phyloP scores from a whole-genome alignment of 2,888 invertebrate species.

The Abrostola triplasia region DNA sequence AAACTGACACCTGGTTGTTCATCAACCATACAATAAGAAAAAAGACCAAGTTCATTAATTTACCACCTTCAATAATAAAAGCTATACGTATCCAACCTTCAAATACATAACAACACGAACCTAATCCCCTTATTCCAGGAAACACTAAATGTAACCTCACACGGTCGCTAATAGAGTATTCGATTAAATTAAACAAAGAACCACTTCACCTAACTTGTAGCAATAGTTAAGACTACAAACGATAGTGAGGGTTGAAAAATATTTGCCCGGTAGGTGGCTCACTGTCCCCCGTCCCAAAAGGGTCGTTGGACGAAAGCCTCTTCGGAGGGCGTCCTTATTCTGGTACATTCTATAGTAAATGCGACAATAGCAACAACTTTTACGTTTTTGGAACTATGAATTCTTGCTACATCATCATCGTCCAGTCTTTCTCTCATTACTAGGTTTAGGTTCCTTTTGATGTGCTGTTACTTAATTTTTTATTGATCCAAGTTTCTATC shows the following conservation, averaged over 20 bases:
- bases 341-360: background rate
- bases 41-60: too few species aligned
- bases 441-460: too few species aligned
- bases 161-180: constrained; percentile 31
- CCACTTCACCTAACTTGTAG: constrained; percentile 36
- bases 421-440: too few species aligned
- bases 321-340: constrained; percentile 51
- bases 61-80: too few species aligned
- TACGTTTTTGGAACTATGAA: too few species aligned
- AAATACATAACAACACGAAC: background rate
- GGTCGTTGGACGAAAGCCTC: constrained; percentile 62
- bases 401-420: background rate
- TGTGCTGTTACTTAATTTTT: too few species aligned
- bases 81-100: background rate
- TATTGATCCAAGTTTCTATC: too few species aligned
- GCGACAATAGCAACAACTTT: background rate
- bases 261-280: constrained; percentile 62
- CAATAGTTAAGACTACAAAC: constrained; percentile 60
- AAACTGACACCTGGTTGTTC: too few species aligned
- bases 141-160: constrained; percentile 1
- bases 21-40: too few species aligned
- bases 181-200: constrained; percentile 45
- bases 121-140: background rate
- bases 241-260: constrained; percentile 62
- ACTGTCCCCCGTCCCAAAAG: constrained; percentile 60